These are phyloP conservation scores for Dyspetes luteomarginatus DNA, from an alignment of 2,888 invertebrate species.

Conservation along the genomic window DNA sequence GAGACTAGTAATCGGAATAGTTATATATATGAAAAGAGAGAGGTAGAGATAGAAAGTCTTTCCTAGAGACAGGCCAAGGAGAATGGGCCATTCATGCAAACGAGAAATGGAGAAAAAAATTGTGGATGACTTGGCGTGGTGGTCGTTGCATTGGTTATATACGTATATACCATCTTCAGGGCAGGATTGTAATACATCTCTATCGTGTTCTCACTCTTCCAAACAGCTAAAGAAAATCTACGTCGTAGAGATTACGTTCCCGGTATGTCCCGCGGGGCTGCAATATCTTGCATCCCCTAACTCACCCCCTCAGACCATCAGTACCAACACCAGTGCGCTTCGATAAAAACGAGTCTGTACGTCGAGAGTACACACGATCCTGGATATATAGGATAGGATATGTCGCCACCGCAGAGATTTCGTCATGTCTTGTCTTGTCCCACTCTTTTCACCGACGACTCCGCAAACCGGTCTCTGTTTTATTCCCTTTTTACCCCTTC, in stretches of 20 bases:
- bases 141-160: constrained; percentile 72
- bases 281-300: constrained; percentile 83
- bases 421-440: constrained; percentile 29
- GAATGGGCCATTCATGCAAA: constrained; percentile 81
- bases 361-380: not conserved
- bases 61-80: constrained; percentile 82
- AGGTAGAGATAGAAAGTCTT: constrained; percentile 71
- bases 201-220: constrained; percentile 55
- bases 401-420: no score
- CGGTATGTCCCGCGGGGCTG: constrained; percentile 83
- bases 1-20: constrained; percentile 78
- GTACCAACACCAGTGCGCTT: constrained; percentile 42
- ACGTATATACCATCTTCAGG: constrained; percentile 57
- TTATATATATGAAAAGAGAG: constrained; percentile 67
- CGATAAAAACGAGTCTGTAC: constrained; percentile 15
- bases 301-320: constrained; percentile 53
- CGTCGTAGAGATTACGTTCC: constrained; percentile 83
- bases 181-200: constrained; percentile 82
- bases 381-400: not conserved
- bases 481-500: constrained; percentile 16
- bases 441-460: constrained; percentile 47
- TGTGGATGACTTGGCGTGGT: constrained; percentile 76
- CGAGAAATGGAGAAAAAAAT: constrained; percentile 68
- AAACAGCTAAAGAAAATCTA: constrained; percentile 59
- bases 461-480: constrained; percentile 22